phyloP scores from a whole-genome alignment of 2,888 invertebrate species.

The Philereme transversata region DNA sequence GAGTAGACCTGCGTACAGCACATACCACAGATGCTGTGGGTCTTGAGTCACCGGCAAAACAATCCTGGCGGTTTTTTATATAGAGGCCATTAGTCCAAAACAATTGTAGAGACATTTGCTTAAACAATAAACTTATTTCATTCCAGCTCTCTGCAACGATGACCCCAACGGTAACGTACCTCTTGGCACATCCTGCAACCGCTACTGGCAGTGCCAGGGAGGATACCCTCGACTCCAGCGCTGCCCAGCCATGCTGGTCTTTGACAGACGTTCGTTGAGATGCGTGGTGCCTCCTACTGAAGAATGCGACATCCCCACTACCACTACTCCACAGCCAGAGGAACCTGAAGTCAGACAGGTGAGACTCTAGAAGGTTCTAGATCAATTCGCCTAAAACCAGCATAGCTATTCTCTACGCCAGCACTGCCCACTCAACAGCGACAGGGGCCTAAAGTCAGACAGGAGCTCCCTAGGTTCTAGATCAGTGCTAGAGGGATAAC shows the following conservation, averaged over 20 bases:
- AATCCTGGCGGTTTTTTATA: too few species aligned
- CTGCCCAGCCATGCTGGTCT: constrained; percentile 95
- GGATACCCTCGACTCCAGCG: constrained; percentile 96
- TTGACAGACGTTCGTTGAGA: constrained; percentile 91
- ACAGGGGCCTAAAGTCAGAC: not conserved
- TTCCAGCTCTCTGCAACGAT: constrained; percentile 94
- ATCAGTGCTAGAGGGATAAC: too few species aligned
- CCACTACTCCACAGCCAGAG: constrained; percentile 86
- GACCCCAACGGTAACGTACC: constrained; percentile 96
- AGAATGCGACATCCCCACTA: constrained; percentile 93
- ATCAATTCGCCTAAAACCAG: not conserved
- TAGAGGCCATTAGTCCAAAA: too few species aligned
- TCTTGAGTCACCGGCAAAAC: too few species aligned
- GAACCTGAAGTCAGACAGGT: constrained; percentile 72
- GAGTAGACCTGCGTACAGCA: too few species aligned
- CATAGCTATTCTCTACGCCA: not conserved
- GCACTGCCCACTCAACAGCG: not conserved
- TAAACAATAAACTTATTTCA: not conserved
- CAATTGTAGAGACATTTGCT: too few species aligned
- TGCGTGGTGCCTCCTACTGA: constrained; percentile 96
- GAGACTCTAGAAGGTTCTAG: constrained; percentile 12
- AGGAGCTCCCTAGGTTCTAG: too few species aligned
- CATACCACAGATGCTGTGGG: too few species aligned
- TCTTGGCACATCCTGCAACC: constrained; percentile 95
- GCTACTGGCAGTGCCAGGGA: constrained; percentile 97